Evolutionary conservation across 2,888 invertebrate species (phyloP).

Genomic region (Liopterus haemorrhoidalis): DNA sequence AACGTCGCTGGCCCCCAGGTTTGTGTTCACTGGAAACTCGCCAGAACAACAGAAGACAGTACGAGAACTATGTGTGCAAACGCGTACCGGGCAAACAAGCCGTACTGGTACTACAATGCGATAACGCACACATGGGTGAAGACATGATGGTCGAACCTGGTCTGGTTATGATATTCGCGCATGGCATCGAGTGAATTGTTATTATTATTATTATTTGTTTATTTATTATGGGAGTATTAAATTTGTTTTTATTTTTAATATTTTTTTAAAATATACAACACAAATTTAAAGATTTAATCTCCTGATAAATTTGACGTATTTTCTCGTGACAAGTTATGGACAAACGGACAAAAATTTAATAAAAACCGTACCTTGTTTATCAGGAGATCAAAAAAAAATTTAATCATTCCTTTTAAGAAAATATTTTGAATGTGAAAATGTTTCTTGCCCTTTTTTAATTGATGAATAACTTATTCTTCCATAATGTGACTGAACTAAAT

Average conservation of each 20-base stretch:
- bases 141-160: conserved; percentile 96
- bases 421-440: too few species aligned
- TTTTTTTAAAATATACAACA: conserved; percentile 3
- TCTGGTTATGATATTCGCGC: conserved; percentile 96
- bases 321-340: too few species aligned
- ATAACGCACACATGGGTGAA: conserved; percentile 90
- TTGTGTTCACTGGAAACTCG: conserved; percentile 87
- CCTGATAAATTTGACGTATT: neutral
- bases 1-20: conserved; percentile 91
- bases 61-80: conserved; percentile 91
- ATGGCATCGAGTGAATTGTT: conserved; percentile 75
- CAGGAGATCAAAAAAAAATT: too few species aligned
- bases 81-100: conserved; percentile 94
- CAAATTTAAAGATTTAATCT: neutral
- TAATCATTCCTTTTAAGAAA: too few species aligned
- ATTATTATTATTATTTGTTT: neutral
- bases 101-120: conserved; percentile 88
- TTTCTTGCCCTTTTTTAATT: too few species aligned
- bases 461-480: too few species aligned
- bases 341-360: too few species aligned
- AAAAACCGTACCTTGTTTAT: too few species aligned
- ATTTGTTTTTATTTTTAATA: neutral
- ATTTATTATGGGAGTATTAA: neutral
- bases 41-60: conserved; percentile 86
- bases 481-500: too few species aligned